Percentiles rank a stretch among this genome's conserved stretches.
These are phyloP conservation scores for Trilocha varians DNA, from an alignment of 2,888 invertebrate genomes.

Conservation along the genomic window DNA sequence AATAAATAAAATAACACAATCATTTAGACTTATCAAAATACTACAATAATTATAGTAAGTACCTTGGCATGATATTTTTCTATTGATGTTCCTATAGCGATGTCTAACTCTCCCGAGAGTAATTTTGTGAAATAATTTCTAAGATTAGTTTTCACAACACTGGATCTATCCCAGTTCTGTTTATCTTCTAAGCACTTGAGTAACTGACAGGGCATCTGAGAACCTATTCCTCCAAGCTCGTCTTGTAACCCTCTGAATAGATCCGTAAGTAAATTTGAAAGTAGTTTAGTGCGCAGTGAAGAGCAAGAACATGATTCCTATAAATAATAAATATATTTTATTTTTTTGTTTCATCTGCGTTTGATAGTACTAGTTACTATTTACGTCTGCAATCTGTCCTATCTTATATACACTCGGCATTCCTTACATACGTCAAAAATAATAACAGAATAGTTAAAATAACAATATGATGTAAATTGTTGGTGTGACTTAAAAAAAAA, in stretches of 20 bases:
- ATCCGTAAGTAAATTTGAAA: slow-evolving; percentile 43
- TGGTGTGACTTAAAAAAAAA: too few species aligned
- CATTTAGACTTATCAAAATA: too few species aligned
- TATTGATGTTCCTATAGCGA: slow-evolving; percentile 57
- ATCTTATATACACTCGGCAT: too few species aligned
- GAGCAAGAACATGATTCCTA: slow-evolving; percentile 58
- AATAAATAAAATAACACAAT: too few species aligned
- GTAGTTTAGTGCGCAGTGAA: slow-evolving; percentile 41
- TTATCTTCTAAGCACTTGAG: slow-evolving; percentile 58
- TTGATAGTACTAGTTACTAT: too few species aligned
- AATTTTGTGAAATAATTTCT: slow-evolving; percentile 43
- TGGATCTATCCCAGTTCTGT: slow-evolving; percentile 54
- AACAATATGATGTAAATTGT: too few species aligned
- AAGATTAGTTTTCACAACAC: slow-evolving; percentile 41
- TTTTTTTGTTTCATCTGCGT: too few species aligned
- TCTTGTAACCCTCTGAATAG: slow-evolving; percentile 50
- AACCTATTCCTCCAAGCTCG: slow-evolving; percentile 33
- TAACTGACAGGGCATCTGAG: slow-evolving; percentile 53
- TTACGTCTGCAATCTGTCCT: too few species aligned
- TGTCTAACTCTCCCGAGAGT: slow-evolving; percentile 49
- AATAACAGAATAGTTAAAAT: too few species aligned
- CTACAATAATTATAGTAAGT: slow-evolving; percentile 2
- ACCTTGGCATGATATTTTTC: slow-evolving; percentile 61
- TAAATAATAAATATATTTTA: too few species aligned
- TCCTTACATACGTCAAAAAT: too few species aligned